Base-by-base conservation (phyloP, 2,113 vertebrate species). In the Cephalopholis sonnerati region DNA sequence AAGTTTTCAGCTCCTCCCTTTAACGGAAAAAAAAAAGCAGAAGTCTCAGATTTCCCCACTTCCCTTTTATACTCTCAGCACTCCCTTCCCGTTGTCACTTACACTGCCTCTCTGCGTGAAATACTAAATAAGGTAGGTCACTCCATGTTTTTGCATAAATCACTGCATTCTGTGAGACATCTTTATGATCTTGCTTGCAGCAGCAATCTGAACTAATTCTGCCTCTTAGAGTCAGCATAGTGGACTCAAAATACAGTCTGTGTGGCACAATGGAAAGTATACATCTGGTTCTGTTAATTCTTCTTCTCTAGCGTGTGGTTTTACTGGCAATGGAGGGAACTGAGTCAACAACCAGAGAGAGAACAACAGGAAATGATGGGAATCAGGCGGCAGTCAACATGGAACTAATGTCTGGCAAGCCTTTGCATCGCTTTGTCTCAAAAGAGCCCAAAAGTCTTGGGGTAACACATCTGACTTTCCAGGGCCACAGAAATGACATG, bases 381-480 rank as follows among this genome's bases (percentile, higher is more conserved):
- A 78, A 46, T 17, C 62, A 50, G 24, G 79, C 82, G 25, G 10
- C 54, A 13, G 89, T 83, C 0, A 77, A 17, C 8, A 68, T 0
- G 1, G 3, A 61, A 25, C 29, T 85, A 27, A 25, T 46, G 58
- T 27, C 79, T 54, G 83, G 67, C 74, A 94, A 94, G 50, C 93
- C 93, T 63, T 84, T 94, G 39, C 89, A 94, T 74, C 92, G 92
- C 62, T 93, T 94, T 22, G 9, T 91, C 71, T 62, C 54, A 46
- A 84, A 3, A 5, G 90, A 93, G 51, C 92, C 92, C 66, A 92
- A 36, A 74, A 65, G 12, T 88, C 66, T 93, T 16, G 91, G 93
- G 90, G 93, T 94, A 91, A 83, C 22, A 16, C 50, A 48, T 54
- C 5, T 27, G 18, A 64, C 22, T 39, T 15, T 25, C 10, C 20